Evolutionary conservation across 1,140 invertebrate species (phyloP).

Genomic region (Temnothorax longispinosus): DNA sequence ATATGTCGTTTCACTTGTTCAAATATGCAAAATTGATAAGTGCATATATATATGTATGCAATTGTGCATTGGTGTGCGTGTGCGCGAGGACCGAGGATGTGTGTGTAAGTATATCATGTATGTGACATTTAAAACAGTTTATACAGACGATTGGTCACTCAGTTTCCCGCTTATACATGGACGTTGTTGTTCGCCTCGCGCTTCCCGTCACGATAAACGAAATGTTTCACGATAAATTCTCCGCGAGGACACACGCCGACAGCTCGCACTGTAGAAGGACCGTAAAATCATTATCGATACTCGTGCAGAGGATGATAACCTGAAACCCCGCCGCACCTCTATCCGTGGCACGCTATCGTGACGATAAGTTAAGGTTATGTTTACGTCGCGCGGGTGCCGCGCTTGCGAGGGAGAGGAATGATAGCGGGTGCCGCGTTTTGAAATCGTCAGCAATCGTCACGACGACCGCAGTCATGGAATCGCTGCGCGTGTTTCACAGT

Average conservation of each 20-base stretch:
- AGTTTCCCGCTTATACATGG: conserved; percentile 66
- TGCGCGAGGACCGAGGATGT: not conserved
- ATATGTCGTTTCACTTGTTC: no score
- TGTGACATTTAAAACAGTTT: not conserved
- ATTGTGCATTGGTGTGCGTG: not conserved
- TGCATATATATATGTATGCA: not conserved
- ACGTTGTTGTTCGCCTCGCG: conserved; percentile 21
- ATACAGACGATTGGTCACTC: not conserved
- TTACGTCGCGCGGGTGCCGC: conserved; percentile 53
- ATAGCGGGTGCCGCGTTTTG: conserved; percentile 45
- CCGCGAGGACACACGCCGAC: not conserved
- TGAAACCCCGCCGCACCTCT: conserved; percentile 35
- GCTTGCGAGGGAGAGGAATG: conserved; percentile 29
- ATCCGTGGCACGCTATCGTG: conserved; percentile 33
- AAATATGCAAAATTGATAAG: not conserved
- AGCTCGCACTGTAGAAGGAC: conserved; percentile 1
- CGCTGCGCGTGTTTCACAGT: conserved; percentile 77
- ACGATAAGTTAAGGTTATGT: conserved; percentile 78
- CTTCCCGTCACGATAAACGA: conserved; percentile 12
- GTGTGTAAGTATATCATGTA: not conserved
- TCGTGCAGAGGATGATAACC: conserved; percentile 66
- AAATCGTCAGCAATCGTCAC: not conserved
- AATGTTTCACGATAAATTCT: conserved; percentile 50
- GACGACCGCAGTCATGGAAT: conserved; percentile 74
- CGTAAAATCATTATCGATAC: conserved; percentile 48